Evolutionary conservation across 2,888 invertebrate genomes (phyloP), one percentile per base, ranked within the genome.

Genomic region (Mystacides longicornis): DNA sequence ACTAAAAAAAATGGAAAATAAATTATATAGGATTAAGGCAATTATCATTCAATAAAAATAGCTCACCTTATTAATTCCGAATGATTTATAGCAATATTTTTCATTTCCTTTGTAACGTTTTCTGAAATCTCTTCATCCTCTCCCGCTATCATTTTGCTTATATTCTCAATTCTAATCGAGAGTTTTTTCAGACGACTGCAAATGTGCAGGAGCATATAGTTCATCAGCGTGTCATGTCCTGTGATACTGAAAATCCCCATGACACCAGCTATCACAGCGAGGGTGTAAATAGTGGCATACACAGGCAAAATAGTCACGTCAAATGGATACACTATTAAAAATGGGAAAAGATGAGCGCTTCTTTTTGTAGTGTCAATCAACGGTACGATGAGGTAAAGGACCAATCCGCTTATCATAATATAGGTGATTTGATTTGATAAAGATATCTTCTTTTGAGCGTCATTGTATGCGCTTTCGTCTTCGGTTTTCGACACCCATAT

Each of bases 201-300:
- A 5, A 42, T 37, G 37, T 51, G 33, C 5, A 51, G 22, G 18
- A 51, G 22, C 16, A 51, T n/a, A 9, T 51, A 51, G 42, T 51
- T 51, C 33, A 51, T 11, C n/a, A 51, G n/a, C 16, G 37, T 21
- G 9, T 51, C 51, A n/a, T 42, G 51, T 7, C 33, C 51, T 22
- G 33, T 20, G 9, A 51, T 27, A 21, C 7, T 3, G n/a, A 20
- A 14, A 3, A 33, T 42, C 14, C 20, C 14, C 20, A 16, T 21
- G 19, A 19, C 21, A 1, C 51, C 51, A 31, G 37, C 37, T 2
- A 37, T n/a, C 7, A 42, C 37, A 7, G 21, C 14, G 18, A 21
- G 11, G 1, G 11, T 2, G 20, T 51, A 51, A 11, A 37, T 16
- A 18, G 37, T 16, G 7, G 18, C 9, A 19, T 51, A 37, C 16